Conservation (phyloP, 2,113 vertebrate species). For the Halichoeres trimaculatus region DNA sequence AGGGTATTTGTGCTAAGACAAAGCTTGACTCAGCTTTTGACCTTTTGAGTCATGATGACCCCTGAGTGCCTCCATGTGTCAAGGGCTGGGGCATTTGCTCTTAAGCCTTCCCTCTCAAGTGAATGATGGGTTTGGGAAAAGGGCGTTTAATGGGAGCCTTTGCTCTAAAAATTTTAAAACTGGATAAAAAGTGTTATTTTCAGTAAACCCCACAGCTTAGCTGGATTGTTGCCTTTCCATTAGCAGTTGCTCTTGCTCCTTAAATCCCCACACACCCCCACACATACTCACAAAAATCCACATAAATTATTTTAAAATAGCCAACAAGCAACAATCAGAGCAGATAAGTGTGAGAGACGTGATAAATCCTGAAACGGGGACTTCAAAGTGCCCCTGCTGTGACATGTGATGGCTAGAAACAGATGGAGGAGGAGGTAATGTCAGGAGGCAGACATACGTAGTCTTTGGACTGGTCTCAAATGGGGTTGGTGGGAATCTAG, state of each 20-base stretch:
- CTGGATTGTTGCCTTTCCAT: constrained; percentile 33
- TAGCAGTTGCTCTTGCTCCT: constrained; percentile 34
- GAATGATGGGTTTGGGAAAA: constrained; percentile 54
- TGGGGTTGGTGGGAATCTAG: constrained; percentile 50
- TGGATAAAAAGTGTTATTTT: constrained; percentile 50
- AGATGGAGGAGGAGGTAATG: constrained; percentile 52
- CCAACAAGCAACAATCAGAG: constrained; percentile 57
- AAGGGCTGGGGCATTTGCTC: constrained; percentile 34
- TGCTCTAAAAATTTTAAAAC: constrained; percentile 29
- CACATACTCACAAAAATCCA: background rate
- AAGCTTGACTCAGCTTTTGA: constrained; percentile 69
- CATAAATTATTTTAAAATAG: constrained; percentile 44
- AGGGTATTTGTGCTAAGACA: constrained; percentile 43
- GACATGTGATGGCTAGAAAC: constrained; percentile 54
- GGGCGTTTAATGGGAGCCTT: constrained; percentile 41
- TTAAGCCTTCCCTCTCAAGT: constrained; percentile 34
- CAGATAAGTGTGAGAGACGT: constrained; percentile 51
- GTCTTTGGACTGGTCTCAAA: constrained; percentile 39
- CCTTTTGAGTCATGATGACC: constrained; percentile 74
- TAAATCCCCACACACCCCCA: constrained; percentile 29
- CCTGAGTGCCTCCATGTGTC: constrained; percentile 57
- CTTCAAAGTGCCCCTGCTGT: constrained; percentile 59
- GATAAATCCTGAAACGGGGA: constrained; percentile 60
- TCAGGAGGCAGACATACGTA: constrained; percentile 4
- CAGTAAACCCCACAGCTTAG: constrained; percentile 38